Conservation (phyloP, 2,113 vertebrate genomes). For the Nannobrachium achirus region DNA sequence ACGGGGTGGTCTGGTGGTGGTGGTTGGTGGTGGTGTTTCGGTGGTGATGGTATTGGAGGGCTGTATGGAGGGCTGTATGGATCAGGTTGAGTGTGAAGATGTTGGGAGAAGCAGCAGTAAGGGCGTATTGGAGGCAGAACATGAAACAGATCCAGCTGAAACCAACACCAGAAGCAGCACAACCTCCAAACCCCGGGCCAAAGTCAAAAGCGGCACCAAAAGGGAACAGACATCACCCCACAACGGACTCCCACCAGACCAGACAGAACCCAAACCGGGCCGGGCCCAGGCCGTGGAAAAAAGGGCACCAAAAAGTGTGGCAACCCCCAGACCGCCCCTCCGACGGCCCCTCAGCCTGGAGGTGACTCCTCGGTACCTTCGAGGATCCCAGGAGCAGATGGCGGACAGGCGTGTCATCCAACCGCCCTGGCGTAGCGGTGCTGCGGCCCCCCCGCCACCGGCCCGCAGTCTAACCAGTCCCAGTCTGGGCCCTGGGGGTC, state of each 20-base stretch:
- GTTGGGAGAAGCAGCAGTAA: conserved; percentile 25
- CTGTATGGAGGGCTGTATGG: conserved; percentile 83
- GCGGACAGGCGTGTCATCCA: conserved; percentile 54
- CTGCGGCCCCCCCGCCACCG: conserved; percentile 64
- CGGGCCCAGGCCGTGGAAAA: conserved; percentile 29
- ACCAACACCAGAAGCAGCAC: background rate
- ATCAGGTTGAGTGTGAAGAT: conserved; percentile 69
- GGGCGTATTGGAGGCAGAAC: conserved; percentile 49
- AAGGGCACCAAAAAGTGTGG: conserved; percentile 3
- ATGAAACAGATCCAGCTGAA: conserved; percentile 43
- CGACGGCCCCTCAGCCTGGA: conserved; percentile 71
- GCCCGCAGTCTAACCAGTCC: conserved; percentile 75
- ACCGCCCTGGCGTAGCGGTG: conserved; percentile 77
- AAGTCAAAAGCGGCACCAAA: conserved; percentile 44
- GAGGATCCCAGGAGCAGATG: conserved; percentile 50
- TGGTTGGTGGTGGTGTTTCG: conserved; percentile 19
- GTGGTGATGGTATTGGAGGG: conserved; percentile 87
- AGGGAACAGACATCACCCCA: conserved; percentile 53
- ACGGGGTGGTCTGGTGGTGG: conserved; percentile 20
- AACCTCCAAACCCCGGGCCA: conserved; percentile 15
- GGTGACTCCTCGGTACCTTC: conserved; percentile 49
- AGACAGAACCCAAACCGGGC: conserved; percentile 38
- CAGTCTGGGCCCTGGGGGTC: conserved; percentile 62
- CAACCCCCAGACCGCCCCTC: conserved; percentile 23
- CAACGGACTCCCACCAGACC: conserved; percentile 65